phyloP scores from a whole-genome alignment of 37 sponge, comb jelly and placozoan species.

The Diacarnus erythraeanus region DNA sequence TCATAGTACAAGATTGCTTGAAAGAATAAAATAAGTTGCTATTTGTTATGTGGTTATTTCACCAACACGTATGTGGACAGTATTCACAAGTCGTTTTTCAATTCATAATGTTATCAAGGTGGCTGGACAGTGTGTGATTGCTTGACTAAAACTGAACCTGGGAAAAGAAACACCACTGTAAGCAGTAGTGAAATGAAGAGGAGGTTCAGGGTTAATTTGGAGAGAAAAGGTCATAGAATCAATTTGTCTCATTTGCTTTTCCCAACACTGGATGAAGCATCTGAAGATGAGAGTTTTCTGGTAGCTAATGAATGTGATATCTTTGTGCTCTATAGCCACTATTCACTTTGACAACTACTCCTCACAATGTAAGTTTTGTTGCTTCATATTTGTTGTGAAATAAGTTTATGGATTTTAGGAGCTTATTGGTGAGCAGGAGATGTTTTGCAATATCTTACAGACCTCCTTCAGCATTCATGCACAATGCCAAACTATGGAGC shows the following conservation, averaged over 20 bases:
- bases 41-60: constrained; percentile 1
- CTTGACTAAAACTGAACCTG: constrained; percentile 12
- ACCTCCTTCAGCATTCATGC: too few relatives aligned
- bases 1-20: background rate
- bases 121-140: background rate
- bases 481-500: too few relatives aligned
- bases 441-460: constrained; percentile 14
- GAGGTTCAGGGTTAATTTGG: constrained; percentile 6
- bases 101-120: background rate
- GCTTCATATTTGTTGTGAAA: background rate
- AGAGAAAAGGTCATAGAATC: background rate
- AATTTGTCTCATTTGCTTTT: constrained; percentile 1
- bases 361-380: constrained; percentile 10
- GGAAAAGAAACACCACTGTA: background rate
- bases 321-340: constrained; percentile 7
- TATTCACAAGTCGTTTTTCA: background rate
- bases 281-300: background rate
- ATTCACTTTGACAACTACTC: background rate
- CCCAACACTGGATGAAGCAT: constrained; percentile 3
- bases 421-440: constrained; percentile 9
- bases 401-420: constrained; percentile 14
- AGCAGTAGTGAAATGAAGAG: constrained; percentile 6
- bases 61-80: constrained; percentile 1
- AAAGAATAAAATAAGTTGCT: background rate
- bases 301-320: background rate